These are phyloP conservation scores for Aproaerema taeniolella DNA, from an alignment of 2,888 invertebrate genomes.

Conservation along the genomic window DNA sequence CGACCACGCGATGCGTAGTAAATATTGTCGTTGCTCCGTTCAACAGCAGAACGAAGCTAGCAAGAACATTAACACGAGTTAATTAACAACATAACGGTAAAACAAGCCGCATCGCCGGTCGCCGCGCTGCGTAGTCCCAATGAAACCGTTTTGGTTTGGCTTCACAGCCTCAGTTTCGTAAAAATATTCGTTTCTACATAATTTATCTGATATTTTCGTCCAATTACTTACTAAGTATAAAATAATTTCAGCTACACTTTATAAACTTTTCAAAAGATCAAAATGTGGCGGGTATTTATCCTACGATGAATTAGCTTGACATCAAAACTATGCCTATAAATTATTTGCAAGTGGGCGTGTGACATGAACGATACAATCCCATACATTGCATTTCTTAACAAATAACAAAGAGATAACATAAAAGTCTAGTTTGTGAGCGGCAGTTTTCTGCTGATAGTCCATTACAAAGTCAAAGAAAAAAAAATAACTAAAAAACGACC, in stretches of 20 bases:
- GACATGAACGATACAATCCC: conserved; percentile 1
- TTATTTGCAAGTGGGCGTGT: conserved; percentile 22
- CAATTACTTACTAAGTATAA: conserved; percentile 32
- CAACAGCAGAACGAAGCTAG: too few relatives aligned
- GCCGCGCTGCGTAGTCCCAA: conserved; percentile 32
- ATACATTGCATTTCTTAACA: conserved; percentile 11
- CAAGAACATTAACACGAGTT: too few relatives aligned
- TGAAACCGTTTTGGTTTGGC: conserved; percentile 58
- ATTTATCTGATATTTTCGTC: conserved; percentile 42
- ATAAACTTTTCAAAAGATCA: conserved; percentile 25
- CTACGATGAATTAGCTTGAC: conserved; percentile 11
- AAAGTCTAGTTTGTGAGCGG: conserved; percentile 44
- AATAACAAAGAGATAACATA: conserved; percentile 17
- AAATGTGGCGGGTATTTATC: conserved; percentile 16
- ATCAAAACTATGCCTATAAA: conserved; percentile 14
- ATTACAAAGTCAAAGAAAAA: too few relatives aligned
- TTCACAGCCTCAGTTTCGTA: conserved; percentile 60
- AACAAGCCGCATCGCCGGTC: conserved; percentile 23
- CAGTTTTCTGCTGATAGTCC: conserved; percentile 24
- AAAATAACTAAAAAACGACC: conserved; percentile 38
- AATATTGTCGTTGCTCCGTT: neutral
- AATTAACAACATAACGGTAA: neutral
- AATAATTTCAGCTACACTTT: conserved; percentile 31
- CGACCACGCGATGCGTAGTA: conserved; percentile 21
- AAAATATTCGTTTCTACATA: conserved; percentile 49